Evolutionary conservation across 2,888 invertebrate species (phyloP), one percentile per base, ranked within the genome.

Genomic region (Zaprionus bogoriensis): DNA sequence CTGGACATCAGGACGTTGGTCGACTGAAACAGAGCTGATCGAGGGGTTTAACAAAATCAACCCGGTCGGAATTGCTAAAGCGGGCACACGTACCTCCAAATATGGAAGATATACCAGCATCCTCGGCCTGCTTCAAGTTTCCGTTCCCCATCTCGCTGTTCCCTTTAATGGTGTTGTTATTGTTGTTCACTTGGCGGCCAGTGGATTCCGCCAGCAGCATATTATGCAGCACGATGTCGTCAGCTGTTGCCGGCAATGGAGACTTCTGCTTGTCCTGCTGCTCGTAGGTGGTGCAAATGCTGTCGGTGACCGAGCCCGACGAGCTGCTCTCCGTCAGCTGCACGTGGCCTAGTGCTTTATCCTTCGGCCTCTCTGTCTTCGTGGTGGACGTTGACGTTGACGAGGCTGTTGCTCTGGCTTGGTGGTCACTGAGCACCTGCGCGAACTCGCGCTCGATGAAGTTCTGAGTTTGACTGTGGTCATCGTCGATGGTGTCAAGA

Each of bases 311-410:
- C 2, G 93, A 93, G 46, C 93, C 93, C 55, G 93, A 93, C 22
- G 93, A 93, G 77, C 93, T 93, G 87, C 93, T 93, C 85, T 93
- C 93, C 0, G 93, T 93, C 53, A 93, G 89, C 68, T 92, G 92
- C 4, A 87, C 69, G 5, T 85, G 88, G 1, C 74, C 65, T 53
- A 91, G 79, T 67, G 76, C 7, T 22, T 73, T 52, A 4, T 55
- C 5, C 7, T 63, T 65, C 1, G 50, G 48, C 10, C n/a, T n/a
- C n/a, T 67, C 67, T 1, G 53, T 19, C 0, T 46, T 17, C 4
- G 55, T 7, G 0, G 50, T 10, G 1, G 51, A 3, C 1, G 54
- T 9, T 12, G 42, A 17, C 0, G 41, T 9, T 45, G n/a, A n/a
- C n/a, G n/a, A n/a, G 28, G 14, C 0, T 25, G 9, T 27, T 3